Base-by-base conservation (phyloP, 2,888 invertebrate species). In the Archips crataeganus region DNA sequence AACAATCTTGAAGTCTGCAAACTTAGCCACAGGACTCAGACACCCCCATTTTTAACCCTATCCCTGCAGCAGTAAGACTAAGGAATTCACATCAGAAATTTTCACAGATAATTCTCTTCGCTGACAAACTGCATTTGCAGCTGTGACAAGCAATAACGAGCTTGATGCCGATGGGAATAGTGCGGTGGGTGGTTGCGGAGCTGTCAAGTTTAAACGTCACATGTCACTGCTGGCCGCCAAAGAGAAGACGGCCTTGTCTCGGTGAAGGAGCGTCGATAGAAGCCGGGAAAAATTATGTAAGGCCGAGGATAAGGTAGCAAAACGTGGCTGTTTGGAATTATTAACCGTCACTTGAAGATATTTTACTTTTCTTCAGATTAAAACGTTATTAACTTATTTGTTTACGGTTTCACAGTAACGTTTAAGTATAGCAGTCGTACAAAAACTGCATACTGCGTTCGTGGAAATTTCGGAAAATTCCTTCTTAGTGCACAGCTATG, bases 181-280 rank as follows among this genome's bases (percentile, higher is more conserved):
- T 71, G 67, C 71, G 71, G 65, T 75, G 10, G 66, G 42, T 6
- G 62, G 45, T 77, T 84, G 81, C 85, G 81, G 82, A 82, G 82
- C 84, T 89, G 90, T 90, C 91, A 90, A 85, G 85, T 81, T 82
- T 84, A 85, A 86, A 89, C 85, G 86, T 88, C 90, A 88, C 83
- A 86, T 84, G 86, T 91, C 89, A 88, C 80, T 80, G 81, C 82
- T 80, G 82, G 84, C 82, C 86, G 88, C 88, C 86, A 87, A 84
- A 87, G 86, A 80, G 85, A 86, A 87, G 85, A 87, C 87, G 87
- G 79, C 84, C 81, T 83, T 86, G 81, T 84, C 84, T 84, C 85
- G 80, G 82, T 54, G 76, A 78, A 77, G 70, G 80, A 77, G 78
- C 79, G 78, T n/a, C 65, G 65, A 70, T 70, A 65, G 74, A 74